These are phyloP conservation scores for Amniataba percoides DNA, from an alignment of 2,797 vertebrate genomes.

Conservation along the genomic window DNA sequence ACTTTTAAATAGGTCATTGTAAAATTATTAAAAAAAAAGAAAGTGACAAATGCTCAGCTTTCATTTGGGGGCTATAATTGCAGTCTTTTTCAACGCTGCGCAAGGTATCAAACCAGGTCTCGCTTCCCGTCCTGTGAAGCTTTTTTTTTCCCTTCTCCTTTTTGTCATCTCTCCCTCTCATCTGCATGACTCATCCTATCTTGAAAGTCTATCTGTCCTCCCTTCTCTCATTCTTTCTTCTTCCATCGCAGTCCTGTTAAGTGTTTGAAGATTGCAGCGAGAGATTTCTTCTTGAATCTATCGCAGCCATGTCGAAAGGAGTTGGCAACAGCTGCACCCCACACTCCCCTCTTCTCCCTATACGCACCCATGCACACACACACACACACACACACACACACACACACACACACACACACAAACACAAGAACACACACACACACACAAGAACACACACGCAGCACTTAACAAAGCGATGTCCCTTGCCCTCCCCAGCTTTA, in stretches of 20 bases:
- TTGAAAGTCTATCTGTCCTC: conserved; percentile 59
- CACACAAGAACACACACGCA: conserved; percentile 1
- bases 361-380: not conserved
- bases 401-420: too few species aligned
- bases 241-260: conserved; percentile 42
- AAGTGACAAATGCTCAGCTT: conserved; percentile 8
- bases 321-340: conserved; percentile 52
- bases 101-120: conserved; percentile 33
- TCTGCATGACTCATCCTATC: conserved; percentile 70
- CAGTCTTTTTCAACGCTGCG: not conserved
- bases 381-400: conserved; percentile 1
- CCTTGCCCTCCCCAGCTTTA: conserved; percentile 30
- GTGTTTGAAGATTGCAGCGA: conserved; percentile 66
- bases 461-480: conserved; percentile 37
- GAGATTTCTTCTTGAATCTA: conserved; percentile 65
- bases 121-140: conserved; percentile 2
- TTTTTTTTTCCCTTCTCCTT: not conserved
- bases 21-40: conserved; percentile 3
- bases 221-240: conserved; percentile 37
- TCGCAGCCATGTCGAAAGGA: conserved; percentile 64
- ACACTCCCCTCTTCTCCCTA: not conserved
- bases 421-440: not conserved
- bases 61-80: not conserved
- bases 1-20: conserved; percentile 36
- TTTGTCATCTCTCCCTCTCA: conserved; percentile 47